Conservation (phyloP, 53 echinoderm and acorn worm genomes). For the Astropecten irregularis region DNA sequence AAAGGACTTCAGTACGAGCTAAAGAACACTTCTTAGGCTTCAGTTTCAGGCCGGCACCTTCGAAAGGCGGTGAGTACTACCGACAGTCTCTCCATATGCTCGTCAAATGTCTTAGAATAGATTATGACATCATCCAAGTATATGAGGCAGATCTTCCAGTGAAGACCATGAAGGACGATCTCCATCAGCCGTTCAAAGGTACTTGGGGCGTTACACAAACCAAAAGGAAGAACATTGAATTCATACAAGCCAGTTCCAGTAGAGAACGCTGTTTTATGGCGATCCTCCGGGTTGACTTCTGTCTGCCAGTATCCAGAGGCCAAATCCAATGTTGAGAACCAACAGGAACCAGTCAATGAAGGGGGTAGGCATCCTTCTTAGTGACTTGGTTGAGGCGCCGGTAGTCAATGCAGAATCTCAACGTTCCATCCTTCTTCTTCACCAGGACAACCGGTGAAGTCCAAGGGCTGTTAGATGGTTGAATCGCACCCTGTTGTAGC, state of each 20-base stretch:
- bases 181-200: constrained; percentile 74
- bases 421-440: constrained; percentile 57
- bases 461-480: constrained; percentile 51
- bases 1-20: constrained; percentile 17
- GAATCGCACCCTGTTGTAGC: constrained; percentile 33
- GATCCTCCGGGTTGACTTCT: neutral
- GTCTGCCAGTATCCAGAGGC: neutral
- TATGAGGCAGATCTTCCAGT: constrained; percentile 48
- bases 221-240: constrained; percentile 64
- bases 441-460: constrained; percentile 55
- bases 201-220: constrained; percentile 62
- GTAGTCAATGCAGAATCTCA: constrained; percentile 59
- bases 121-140: constrained; percentile 72
- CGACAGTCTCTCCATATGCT: constrained; percentile 19
- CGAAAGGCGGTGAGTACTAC: constrained; percentile 23
- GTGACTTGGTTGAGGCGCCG: constrained; percentile 48
- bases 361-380: constrained; percentile 57
- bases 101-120: constrained; percentile 30
- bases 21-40: constrained; percentile 59
- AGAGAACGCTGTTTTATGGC: constrained; percentile 45
- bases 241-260: constrained; percentile 53
- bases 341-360: constrained; percentile 22
- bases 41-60: constrained; percentile 30
- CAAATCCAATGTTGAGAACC: neutral
- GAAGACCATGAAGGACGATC: constrained; percentile 58